A percentile compares a stretch with the other conserved stretches of the same genome.
Conservation (phyloP, 2,113 vertebrate genomes). For the Cacatua alba region DNA sequence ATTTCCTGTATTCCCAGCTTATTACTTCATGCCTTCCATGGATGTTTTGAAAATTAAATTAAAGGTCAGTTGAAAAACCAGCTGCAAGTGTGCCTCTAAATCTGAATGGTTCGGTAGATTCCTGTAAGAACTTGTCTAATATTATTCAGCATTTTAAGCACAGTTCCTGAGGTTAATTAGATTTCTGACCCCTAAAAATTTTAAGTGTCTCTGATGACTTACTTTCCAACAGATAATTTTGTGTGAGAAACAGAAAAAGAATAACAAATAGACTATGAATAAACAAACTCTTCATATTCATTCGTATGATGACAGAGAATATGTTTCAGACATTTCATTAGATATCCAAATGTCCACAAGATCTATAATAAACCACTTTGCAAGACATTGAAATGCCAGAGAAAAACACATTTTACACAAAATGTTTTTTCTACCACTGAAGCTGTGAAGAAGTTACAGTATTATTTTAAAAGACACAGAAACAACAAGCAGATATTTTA, state of each 20-base stretch:
- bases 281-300: conserved; percentile 61
- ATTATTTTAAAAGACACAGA: conserved; percentile 38
- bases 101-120: neutral
- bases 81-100: conserved; percentile 12
- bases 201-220: conserved; percentile 75
- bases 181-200: conserved; percentile 75
- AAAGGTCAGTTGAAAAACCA: conserved; percentile 54
- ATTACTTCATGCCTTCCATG: neutral
- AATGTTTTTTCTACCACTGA: conserved; percentile 25
- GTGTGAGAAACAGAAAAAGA: conserved; percentile 67
- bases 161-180: conserved; percentile 79
- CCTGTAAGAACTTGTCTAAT: conserved; percentile 45
- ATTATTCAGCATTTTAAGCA: conserved; percentile 62
- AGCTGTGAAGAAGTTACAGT: conserved; percentile 61
- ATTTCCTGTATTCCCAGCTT: neutral
- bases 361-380: conserved; percentile 76
- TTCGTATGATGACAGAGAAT: conserved; percentile 63
- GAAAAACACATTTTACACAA: conserved; percentile 66
- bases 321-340: conserved; percentile 79
- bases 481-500: conserved; percentile 69
- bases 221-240: conserved; percentile 72
- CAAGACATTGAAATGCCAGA: conserved; percentile 73
- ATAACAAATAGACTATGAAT: conserved; percentile 73
- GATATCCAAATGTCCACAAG: conserved; percentile 75
- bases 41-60: conserved; percentile 25